Evolutionary conservation across 2,888 invertebrate species (phyloP).

Genomic region (Drosophila anceps): DNA sequence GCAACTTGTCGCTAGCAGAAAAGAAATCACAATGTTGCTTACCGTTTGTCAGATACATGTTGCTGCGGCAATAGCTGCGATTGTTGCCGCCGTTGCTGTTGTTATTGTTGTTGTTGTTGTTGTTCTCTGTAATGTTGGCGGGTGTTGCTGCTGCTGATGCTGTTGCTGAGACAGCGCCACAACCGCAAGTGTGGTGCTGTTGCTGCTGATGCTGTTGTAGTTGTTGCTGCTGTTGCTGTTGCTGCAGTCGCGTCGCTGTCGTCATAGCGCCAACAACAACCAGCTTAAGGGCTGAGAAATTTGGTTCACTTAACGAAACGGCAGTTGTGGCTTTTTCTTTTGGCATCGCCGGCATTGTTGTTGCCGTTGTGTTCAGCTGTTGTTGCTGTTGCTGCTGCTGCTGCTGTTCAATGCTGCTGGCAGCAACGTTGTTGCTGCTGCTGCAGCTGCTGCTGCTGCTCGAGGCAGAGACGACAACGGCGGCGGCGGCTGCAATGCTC

Average conservation of each 20-base stretch:
- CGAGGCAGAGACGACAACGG: constrained; percentile 65
- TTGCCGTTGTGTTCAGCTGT: constrained; percentile 47
- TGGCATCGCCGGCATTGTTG: constrained; percentile 85
- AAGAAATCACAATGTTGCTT: constrained; percentile 31
- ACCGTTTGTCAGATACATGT: constrained; percentile 78
- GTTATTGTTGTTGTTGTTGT: constrained; percentile 55
- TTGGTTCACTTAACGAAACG: constrained; percentile 83
- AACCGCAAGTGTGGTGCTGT: constrained; percentile 55
- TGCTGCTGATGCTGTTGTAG: constrained; percentile 66
- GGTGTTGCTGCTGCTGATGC: constrained; percentile 14
- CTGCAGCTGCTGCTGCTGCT: constrained; percentile 72
- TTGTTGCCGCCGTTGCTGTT: constrained; percentile 38
- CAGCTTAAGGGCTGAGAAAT: constrained; percentile 81
- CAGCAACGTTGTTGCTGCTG: constrained; percentile 61
- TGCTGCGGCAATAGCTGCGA: constrained; percentile 52
- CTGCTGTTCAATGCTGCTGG: constrained; percentile 51
- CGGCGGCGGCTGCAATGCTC: constrained; percentile 58
- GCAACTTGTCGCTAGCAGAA: constrained; percentile 56
- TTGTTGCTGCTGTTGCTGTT: constrained; percentile 63
- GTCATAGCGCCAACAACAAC: constrained; percentile 62
- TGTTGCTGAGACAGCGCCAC: constrained; percentile 50
- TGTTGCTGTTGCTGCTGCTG: constrained; percentile 73
- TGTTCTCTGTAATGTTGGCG: constrained; percentile 48
- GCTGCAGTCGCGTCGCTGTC: constrained; percentile 53
- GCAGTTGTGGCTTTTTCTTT: constrained; percentile 84